Evolutionary conservation across 1,140 invertebrate genomes (phyloP), one percentile per base, ranked within the genome.

Genomic region (Philopotamus ludificatus): DNA sequence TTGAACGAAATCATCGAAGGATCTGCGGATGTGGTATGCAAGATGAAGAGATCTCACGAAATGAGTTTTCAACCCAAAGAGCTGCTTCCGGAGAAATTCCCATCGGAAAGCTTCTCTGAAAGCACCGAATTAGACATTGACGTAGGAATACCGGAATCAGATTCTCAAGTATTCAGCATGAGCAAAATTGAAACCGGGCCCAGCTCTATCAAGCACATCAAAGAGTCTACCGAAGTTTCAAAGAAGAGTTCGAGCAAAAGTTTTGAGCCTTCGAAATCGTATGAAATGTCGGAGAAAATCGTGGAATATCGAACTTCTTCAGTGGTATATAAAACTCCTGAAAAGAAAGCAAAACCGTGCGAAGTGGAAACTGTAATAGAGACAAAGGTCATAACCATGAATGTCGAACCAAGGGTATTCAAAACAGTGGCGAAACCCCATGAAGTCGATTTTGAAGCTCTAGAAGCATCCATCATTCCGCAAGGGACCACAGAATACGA

Each of bases 41-140:
- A 86, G 70, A 93, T 94, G 91, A 94, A 93, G 74, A 80, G 92
- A 63, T 94, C 91, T 0, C 88, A 90, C 67, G 92, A 94, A 79
- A 94, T 94, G 91, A 90, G 90, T 66, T 94, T 94, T 75, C 88
- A 89, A 73, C 89, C 90, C 12, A 86, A 86, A 76, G 78, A 81
- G 58, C 73, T 80, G 68, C 75, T 80, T 15, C 79, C 79, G 8
- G 79, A 81, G 69, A 74, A 79, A 71, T 80, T 80, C 65, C 77
- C 77, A 15, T 55, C 73, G 23, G 76, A 76, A 70, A 72, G 71
- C 34, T 66, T 72, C 16, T 73, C 77, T 10, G 78, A 79, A 70
- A 79, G 75, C 66, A 71, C 73, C 34, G 79, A 81, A 65, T 50
- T 79, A 50, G 78, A 81, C 39, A 15, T 69, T 3, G 68, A 70